phyloP scores from a whole-genome alignment of 2,113 vertebrate species.

The Rutilus rutilus region DNA sequence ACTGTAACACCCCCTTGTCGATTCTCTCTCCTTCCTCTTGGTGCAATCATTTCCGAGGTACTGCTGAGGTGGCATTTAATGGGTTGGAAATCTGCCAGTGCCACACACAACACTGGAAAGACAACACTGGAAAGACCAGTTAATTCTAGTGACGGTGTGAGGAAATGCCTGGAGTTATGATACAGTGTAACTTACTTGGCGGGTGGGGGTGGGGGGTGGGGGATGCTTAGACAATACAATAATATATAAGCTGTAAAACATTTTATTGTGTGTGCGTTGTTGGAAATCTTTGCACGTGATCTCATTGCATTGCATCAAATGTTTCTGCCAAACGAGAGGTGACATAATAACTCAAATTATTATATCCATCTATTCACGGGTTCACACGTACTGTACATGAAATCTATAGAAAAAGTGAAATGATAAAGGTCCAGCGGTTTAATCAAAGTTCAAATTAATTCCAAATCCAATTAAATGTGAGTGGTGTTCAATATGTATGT shows the following conservation, averaged over 20 bases:
- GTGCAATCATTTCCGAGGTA: conserved; percentile 38
- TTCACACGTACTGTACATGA: too few relatives aligned
- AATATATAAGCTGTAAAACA: neutral
- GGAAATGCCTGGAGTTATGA: neutral
- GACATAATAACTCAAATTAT: too few relatives aligned
- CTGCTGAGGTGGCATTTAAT: conserved; percentile 50
- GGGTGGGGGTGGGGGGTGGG: too few relatives aligned
- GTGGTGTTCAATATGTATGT: neutral
- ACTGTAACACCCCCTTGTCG: neutral
- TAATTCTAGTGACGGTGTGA: neutral
- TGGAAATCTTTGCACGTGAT: neutral
- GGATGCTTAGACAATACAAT: neutral
- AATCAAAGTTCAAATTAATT: neutral
- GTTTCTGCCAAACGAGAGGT: too few relatives aligned
- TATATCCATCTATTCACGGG: too few relatives aligned
- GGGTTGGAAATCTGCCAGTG: conserved; percentile 39
- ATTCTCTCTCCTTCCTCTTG: conserved; percentile 1
- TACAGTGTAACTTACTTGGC: neutral
- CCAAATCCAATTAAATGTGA: neutral
- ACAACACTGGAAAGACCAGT: too few relatives aligned
- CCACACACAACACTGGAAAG: conserved; percentile 37
- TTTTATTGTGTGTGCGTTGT: neutral
- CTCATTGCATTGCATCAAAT: neutral
- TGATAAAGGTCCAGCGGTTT: neutral
- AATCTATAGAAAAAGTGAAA: neutral